These are phyloP conservation scores for Porites lutea DNA, from an alignment of 64 coral and sea anemone species.

Conservation along the genomic window DNA sequence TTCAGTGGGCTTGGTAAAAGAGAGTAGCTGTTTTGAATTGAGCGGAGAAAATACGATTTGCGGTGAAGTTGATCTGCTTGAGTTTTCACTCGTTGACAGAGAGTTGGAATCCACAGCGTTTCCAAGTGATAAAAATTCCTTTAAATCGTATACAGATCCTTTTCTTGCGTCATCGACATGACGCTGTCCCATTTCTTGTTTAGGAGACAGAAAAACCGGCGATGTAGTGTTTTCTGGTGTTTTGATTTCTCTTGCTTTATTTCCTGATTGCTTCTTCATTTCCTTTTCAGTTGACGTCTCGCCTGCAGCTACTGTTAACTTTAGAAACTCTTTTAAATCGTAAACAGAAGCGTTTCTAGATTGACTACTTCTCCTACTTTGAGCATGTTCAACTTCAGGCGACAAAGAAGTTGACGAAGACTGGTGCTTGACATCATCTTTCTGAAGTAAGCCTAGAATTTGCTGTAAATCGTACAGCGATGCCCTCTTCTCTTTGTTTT, in stretches of 20 bases:
- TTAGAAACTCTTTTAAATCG: slow-evolving; percentile 81
- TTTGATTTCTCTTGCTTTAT: background rate
- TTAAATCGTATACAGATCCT: slow-evolving; percentile 77
- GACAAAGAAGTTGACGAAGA: background rate
- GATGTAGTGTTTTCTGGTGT: background rate
- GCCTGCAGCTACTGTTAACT: background rate
- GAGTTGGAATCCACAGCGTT: background rate
- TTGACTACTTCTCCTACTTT: background rate
- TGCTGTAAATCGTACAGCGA: slow-evolving; percentile 86
- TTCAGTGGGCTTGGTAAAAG: background rate
- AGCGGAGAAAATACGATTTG: background rate
- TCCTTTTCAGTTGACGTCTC: slow-evolving; percentile 22
- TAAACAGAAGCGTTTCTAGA: slow-evolving; percentile 65
- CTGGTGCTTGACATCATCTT: slow-evolving; percentile 34
- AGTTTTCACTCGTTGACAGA: background rate
- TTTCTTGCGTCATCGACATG: slow-evolving; percentile 27
- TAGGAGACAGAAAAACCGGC: background rate
- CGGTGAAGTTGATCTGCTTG: slow-evolving; percentile 10
- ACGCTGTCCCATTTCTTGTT: background rate
- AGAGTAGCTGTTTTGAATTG: background rate
- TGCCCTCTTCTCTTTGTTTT: slow-evolving; percentile 43
- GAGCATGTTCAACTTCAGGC: background rate
- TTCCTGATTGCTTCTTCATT: background rate
- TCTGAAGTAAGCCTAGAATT: slow-evolving; percentile 74
- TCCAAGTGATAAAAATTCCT: slow-evolving; percentile 83